These are phyloP conservation scores for Salarias fasciatus DNA, from an alignment of 2,797 vertebrate genomes.

Conservation along the genomic window DNA sequence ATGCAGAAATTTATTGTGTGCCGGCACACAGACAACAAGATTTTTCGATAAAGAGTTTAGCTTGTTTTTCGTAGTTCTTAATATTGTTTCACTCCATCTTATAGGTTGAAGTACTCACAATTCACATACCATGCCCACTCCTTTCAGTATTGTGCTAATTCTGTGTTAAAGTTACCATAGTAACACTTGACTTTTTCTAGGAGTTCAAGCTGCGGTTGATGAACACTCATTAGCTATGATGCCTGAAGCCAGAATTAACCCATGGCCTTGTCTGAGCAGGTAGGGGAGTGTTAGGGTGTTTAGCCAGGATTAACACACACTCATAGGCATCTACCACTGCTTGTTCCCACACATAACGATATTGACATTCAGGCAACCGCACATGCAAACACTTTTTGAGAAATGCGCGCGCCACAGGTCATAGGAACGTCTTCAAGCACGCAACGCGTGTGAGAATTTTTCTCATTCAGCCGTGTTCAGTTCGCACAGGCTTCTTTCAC, in stretches of 20 bases:
- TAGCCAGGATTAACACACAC: conserved; percentile 79
- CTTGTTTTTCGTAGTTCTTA: neutral
- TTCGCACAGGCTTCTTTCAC: conserved; percentile 50
- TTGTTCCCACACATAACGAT: conserved; percentile 46
- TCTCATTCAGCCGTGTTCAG: conserved; percentile 29
- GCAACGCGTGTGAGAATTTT: conserved; percentile 41
- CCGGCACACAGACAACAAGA: neutral
- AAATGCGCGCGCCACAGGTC: conserved; percentile 26
- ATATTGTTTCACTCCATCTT: neutral
- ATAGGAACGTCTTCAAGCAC: conserved; percentile 38
- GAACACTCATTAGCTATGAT: conserved; percentile 78
- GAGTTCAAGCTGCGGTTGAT: conserved; percentile 83
- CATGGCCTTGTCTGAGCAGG: conserved; percentile 83
- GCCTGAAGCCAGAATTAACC: conserved; percentile 84
- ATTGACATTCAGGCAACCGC: conserved; percentile 36
- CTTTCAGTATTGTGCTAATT: conserved; percentile 31
- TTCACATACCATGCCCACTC: neutral
- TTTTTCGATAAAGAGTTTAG: no score
- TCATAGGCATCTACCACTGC: conserved; percentile 54
- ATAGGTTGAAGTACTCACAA: neutral
- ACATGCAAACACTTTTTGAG: conserved; percentile 40
- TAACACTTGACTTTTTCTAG: conserved; percentile 52
- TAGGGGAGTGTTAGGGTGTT: conserved; percentile 79
- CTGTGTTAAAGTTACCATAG: conserved; percentile 47
- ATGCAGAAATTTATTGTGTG: conserved; percentile 33